Evolutionary conservation across 2,113 vertebrate species (phyloP), one percentile per base, ranked within the genome.

Genomic region (Centropus unirufus): DNA sequence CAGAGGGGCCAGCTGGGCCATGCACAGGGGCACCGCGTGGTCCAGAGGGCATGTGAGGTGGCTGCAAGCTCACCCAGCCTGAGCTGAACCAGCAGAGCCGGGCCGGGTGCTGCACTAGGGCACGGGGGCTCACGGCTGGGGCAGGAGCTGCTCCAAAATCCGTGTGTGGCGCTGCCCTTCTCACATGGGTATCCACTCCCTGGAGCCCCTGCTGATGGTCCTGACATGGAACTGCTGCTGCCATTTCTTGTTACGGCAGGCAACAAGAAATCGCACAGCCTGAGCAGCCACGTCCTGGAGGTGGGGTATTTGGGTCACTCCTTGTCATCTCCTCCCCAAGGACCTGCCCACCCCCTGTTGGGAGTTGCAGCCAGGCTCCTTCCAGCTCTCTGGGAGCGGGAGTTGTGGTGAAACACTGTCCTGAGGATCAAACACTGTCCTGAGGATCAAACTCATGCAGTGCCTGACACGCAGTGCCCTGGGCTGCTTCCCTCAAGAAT

Each of bases 11-110:
- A 8, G 27, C 39, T 29, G 61, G 59, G 32, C 64, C 64, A 42
- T 1, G 4, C 51, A 8, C 1, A 8, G 61, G 58, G 32, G 57
- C 64, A 51, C 1, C 4, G 4, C 51, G 6, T 1, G 1, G 32
- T 29, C 58, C 36, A 30, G 11, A 3, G 29, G 34, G 66, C 52
- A 16, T 0, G 1, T 1, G n/a, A 47, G 29, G 17, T 12, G 66
- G 52, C 66, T 24, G 10, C 34, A 3, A 42, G 47, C 46, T 40
- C 36, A 5, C 24, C 21, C 18, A 7, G 42, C 9, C 20, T 2
- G 27, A 13, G 52, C 47, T 6, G 26, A 17, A 6, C 16, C 3
- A 1, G n/a, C 52, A 27, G 26, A 36, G 3, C 30, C 20, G 1
- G 8, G 39, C 46, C 54, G 36, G 22, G 64, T 4, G 4, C 62